Base-by-base conservation (phyloP, 2,113 vertebrate genomes). In the Morone chrysops region DNA sequence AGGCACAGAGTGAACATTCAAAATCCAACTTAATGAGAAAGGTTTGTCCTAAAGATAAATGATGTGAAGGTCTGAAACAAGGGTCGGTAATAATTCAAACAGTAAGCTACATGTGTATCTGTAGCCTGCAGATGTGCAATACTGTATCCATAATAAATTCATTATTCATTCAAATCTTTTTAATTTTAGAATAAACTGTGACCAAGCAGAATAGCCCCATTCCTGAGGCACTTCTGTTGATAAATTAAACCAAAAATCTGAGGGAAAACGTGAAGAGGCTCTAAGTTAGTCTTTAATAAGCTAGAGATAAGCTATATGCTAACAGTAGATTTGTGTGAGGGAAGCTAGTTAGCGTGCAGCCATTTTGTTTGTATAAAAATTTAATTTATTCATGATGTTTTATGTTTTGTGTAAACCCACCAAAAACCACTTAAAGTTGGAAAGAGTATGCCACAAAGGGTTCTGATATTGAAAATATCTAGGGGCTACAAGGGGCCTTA, bases 81-180 rank as follows among this genome's bases (percentile, higher is more conserved):
- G 47, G 25, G 63, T 47, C 65, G 31, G 31, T 31, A 31, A 31
- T 31, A 31, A 31, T 31, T 31, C 31, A 31, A 40, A 60, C 12
- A 8, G 63, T 18, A 31, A 17, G n/a, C n/a, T 65, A 22, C 45
- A 48, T 22, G 9, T 16, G 41, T 67, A 36, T 38, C 4, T 48
- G 14, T 18, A 45, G 54, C 63, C 63, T 61, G 79, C 62, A 74
- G 70, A 70, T 16, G 11, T 56, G 16, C 54, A 59, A 5, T 17
- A 11, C 2, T 61, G 41, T 45, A 38, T 22, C 48, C 40, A 10
- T 16, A 47, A 57, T 48, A 6, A 41, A 18, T 60, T 0, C 18
- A 17, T 41, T 54, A 18, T 60, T 0, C 18, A 17, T 41, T 54
- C 10, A n/a, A 7, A 18, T 53, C 2, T 56, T 56, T 22, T 10